Conservation (phyloP, 2,888 invertebrate species). For the Gortyna flavago region DNA sequence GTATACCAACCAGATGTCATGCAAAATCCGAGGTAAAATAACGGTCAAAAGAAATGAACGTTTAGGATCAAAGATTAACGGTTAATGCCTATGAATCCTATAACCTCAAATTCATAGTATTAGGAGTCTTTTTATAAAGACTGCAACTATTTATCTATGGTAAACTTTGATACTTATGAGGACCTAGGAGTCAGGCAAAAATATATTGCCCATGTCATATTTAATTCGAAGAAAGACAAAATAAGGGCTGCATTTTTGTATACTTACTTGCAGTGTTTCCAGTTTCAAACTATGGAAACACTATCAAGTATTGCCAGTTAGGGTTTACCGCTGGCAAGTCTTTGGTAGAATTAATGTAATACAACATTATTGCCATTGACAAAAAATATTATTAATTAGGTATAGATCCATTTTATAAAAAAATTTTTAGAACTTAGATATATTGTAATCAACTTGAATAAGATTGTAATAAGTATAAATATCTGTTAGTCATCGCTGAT, state of each 20-base stretch:
- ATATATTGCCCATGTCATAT: conserved; percentile 15
- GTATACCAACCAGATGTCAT: background rate
- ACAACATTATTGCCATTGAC: conserved; percentile 42
- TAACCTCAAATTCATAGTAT: background rate
- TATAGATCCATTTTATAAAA: background rate
- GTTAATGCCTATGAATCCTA: background rate
- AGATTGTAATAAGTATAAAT: background rate
- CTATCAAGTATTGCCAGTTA: conserved; percentile 50
- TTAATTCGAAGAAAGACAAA: conserved; percentile 1
- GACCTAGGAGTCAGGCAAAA: background rate
- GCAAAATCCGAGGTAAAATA: background rate
- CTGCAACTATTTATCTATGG: background rate
- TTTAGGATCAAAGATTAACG: background rate
- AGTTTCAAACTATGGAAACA: conserved; percentile 30
- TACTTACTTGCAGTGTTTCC: conserved; percentile 35
- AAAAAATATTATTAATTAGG: conserved; percentile 14
- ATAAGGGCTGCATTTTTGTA: conserved; percentile 8
- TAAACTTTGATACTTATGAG: conserved; percentile 2
- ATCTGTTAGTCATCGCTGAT: background rate
- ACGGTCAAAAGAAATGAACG: background rate
- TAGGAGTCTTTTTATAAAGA: conserved; percentile 3
- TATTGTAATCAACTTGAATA: background rate
- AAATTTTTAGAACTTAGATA: conserved; percentile 1
- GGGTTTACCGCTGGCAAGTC: conserved; percentile 65
- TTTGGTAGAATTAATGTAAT: conserved; percentile 37